Base-by-base conservation (phyloP, 2,888 invertebrate genomes). In the Acronicta psi region DNA sequence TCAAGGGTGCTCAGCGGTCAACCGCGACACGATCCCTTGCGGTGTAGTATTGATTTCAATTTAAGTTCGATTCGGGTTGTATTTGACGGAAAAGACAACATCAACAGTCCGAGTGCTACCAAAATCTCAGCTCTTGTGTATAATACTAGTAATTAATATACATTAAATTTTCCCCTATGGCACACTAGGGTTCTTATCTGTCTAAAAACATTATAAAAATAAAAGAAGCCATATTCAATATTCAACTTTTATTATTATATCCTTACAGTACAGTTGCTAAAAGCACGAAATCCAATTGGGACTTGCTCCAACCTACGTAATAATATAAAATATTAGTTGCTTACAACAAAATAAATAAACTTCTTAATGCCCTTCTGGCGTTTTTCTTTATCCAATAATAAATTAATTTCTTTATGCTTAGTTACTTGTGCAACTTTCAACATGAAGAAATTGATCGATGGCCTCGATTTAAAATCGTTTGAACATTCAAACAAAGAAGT, bases 261-360 rank as follows among this genome's bases (percentile, higher is more conserved):
- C 82, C 91, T 91, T 92, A 92, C 84, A 88, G 82, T 85, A 86
- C 60, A 79, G 79, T 87, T 86, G 87, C 89, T 90, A 90, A 87
- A 91, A 92, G 92, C 92, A 90, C 86, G 84, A 87, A 87, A 84
- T 87, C 88, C 85, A 81, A 79, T 86, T 83, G 88, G 90, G 87
- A 88, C 88, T 85, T 79, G 82, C 83, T 88, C 82, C 87, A 84
- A 85, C 86, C 84, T 87, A 82, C 82, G 80, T 86, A 85, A 87
- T 90, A 79, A 91, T 89, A 90, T 89, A 92, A 91, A 91, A 90
- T 92, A 93, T 92, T 89, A 89, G 90, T 93, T 88, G 87, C 90
- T 91, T 89, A 90, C 81, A 92, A 91, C 91, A 88, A 92, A 93
- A 93, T 92, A 93, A 93, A 93, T 92, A 92, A 90, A 79, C 88